Evolutionary conservation across 2,888 invertebrate species (phyloP), one percentile per base, ranked within the genome.

Genomic region (Erebia ligea): DNA sequence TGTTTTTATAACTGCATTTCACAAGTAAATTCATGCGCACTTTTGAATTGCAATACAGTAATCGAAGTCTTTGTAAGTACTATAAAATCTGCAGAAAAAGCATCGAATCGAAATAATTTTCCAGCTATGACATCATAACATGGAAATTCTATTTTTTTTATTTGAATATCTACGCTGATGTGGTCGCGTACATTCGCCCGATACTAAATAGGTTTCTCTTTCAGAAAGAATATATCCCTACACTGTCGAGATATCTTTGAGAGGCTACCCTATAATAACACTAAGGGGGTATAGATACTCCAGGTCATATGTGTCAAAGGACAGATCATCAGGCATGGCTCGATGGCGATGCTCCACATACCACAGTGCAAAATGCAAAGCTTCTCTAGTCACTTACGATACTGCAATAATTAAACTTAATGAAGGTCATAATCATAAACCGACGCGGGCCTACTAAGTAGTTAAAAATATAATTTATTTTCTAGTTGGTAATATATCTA

Each of bases 271-370:
- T 10, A 40, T 59, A n/a, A 40, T 59, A 59, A n/a, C 17, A 40
- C n/a, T 59, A 11, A 42, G 59, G 2, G 59, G 59, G 5, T 59
- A 42, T 9, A 40, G 59, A 4, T 59, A 59, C 42, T 59, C 40
- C 34, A 42, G 5, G 17, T 42, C 17, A n/a, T 59, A 59, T 40
- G 9, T n/a, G 3, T 40, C 40, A n/a, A 1, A 10, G 5, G 10
- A 25, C 15, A 10, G 9, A 9, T 2, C n/a, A 17, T 1, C 40
- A 1, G 40, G 10, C 1, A 59, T 10, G 40, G 17, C 42, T 2
- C 34, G 59, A 6, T 82, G 82, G 82, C 62, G 77, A 0, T 82
- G 82, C 58, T 81, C 82, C 13, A 73, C 76, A 0, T 73, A 73
- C 19, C 68, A 63, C 25, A 73, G 69, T n/a, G n/a, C 68, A 9